Base-by-base conservation (phyloP, 1,140 invertebrate genomes). In the Diachasmimorpha longicaudata region DNA sequence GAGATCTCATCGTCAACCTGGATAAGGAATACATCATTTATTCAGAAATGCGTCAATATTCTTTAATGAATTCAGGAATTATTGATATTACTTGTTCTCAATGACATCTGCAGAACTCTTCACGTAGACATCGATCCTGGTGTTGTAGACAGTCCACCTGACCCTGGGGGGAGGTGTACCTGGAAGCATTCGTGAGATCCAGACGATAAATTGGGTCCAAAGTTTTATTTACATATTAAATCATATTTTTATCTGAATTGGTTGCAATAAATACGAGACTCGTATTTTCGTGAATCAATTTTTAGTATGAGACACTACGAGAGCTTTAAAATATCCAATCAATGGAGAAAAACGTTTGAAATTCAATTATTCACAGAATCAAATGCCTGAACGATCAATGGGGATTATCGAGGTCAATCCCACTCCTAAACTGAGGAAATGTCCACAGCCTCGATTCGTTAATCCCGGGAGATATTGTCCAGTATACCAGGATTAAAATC, bases 41-140 rank as follows among this genome's bases (percentile, higher is more conserved):
- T 55, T 58, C 4, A 71, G 52, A 31, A 37, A 46, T 52, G 36
- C 23, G 67, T 66, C 55, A 72, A 70, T 71, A 74, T 31, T 72
- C 63, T 4, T 6, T 4, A 16, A 52, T n/a, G 48, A 16, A 72
- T 72, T 74, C 55, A 74, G 72, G 1, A 77, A 70, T 55, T 68
- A 31, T 69, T 48, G 68, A 2, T 72, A 70, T 79, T 68, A 89
- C 88, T 83, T 91, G 87, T 96, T 96, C 85, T 96, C 95, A 77
- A 96, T 96, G 23, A 96, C 94, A 85, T 95, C 94, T 14, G 93
- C 95, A 25, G 93, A 93, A 85, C 93, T 94, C 85, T 94, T 93
- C 84, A 95, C 94, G 84, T 93, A 95, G 81, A 94, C 92, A 79
- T 95, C 94, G 39, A 93, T 86, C 23, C 91, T 90, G 16, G 94